Conservation (phyloP, 2,797 vertebrate genomes). For the Cuculus canorus region DNA sequence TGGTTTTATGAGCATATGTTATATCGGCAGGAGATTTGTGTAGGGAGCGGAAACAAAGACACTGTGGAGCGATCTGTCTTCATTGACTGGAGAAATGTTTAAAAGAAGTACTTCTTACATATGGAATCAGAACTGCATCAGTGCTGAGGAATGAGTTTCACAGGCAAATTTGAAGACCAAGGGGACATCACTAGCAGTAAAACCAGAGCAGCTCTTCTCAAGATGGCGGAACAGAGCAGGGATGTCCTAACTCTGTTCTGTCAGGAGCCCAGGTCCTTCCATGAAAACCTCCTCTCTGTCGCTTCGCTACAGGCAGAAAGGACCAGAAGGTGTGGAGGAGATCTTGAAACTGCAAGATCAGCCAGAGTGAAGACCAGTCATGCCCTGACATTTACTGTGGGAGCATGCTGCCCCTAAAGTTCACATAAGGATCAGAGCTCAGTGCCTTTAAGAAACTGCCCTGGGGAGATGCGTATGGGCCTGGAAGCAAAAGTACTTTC, state of each 20-base stretch:
- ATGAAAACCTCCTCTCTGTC: not conserved
- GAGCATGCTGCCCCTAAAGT: fast-evolving
- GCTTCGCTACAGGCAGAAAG: not conserved
- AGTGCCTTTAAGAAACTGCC: not conserved
- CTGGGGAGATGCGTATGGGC: fast-evolving
- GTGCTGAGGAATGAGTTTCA: not conserved
- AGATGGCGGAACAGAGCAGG: not conserved
- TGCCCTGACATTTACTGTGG: not conserved
- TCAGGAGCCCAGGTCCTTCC: not conserved
- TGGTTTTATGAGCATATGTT: slow-evolving; percentile 53
- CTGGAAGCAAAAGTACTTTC: not conserved
- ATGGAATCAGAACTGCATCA: not conserved
- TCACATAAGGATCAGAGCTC: not conserved
- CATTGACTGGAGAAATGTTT: not conserved
- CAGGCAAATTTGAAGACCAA: not conserved
- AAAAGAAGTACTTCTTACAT: not conserved
- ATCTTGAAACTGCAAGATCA: not conserved
- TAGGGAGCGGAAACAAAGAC: slow-evolving; percentile 40
- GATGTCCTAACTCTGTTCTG: not conserved
- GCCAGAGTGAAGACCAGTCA: not conserved
- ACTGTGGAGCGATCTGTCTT: not conserved
- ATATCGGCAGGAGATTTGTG: slow-evolving; percentile 39
- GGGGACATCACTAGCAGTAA: not conserved
- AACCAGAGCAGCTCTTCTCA: not conserved
- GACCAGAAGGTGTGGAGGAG: not conserved